Evolutionary conservation across 2,113 vertebrate species (phyloP).

Genomic region (Euleptes europaea): DNA sequence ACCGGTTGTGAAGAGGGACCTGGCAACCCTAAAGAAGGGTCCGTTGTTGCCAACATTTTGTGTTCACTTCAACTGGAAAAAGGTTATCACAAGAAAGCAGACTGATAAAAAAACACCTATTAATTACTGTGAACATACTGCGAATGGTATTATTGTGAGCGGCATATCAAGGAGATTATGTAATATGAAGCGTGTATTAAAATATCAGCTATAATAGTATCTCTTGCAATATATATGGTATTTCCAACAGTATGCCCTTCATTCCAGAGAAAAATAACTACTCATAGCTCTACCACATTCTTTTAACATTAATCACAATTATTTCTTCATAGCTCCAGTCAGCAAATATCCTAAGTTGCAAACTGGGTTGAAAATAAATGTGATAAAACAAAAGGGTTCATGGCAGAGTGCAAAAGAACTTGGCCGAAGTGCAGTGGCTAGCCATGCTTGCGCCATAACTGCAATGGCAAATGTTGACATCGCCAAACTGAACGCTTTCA

Average conservation of each 20-base stretch:
- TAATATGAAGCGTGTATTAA: neutral
- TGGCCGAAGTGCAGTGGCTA: neutral
- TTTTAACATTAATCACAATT: neutral
- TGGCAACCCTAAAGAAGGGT: too few species aligned
- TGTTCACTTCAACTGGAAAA: neutral
- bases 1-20: too few species aligned
- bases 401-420: neutral
- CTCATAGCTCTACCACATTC: neutral
- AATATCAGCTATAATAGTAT: neutral
- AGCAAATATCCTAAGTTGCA: neutral
- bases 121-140: neutral
- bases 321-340: fast-evolving
- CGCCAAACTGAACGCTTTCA: neutral
- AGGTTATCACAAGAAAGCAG: neutral
- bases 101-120: neutral
- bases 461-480: neutral
- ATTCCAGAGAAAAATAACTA: neutral
- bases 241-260: neutral
- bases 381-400: neutral
- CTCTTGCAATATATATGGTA: neutral
- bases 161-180: neutral
- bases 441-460: neutral
- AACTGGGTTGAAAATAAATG: too few species aligned
- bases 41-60: neutral
- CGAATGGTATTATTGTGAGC: neutral